A percentile compares a stretch with the other conserved stretches of the same genome.
Evolutionary conservation across 1,140 invertebrate genomes (phyloP).

Genomic region (Doryteuthis pealeii): DNA sequence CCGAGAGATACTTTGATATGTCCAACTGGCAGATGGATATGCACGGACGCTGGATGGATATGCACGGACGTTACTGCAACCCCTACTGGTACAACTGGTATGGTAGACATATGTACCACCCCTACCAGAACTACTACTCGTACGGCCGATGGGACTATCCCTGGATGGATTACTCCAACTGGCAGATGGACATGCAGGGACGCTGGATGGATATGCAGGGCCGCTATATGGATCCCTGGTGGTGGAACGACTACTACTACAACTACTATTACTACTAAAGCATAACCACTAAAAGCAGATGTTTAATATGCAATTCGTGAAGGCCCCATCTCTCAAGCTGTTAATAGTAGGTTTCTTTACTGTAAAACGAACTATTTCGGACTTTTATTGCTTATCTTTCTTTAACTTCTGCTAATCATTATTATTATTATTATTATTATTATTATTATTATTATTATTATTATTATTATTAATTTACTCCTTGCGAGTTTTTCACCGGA

Average conservation of each 20-base stretch:
- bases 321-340: no score
- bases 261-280: neutral
- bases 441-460: no score
- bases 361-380: no score
- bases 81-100: neutral
- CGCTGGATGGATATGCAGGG: neutral
- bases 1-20: conserved; percentile 5
- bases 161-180: neutral
- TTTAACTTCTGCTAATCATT: no score
- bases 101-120: neutral
- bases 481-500: no score
- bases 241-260: neutral
- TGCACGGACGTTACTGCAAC: neutral
- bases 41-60: conserved; percentile 1
- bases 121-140: neutral
- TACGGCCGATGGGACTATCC: neutral
- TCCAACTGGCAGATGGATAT: conserved; percentile 1
- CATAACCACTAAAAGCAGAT: no score
- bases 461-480: no score
- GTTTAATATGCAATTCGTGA: no score
- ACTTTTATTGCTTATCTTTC: no score
- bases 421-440: no score
- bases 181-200: neutral
- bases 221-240: neutral
- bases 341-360: no score